Percentiles rank a stretch among this genome's conserved stretches.
phyloP scores from a whole-genome alignment of 2,797 vertebrate species.

The Pantherophis alleghaniensis region DNA sequence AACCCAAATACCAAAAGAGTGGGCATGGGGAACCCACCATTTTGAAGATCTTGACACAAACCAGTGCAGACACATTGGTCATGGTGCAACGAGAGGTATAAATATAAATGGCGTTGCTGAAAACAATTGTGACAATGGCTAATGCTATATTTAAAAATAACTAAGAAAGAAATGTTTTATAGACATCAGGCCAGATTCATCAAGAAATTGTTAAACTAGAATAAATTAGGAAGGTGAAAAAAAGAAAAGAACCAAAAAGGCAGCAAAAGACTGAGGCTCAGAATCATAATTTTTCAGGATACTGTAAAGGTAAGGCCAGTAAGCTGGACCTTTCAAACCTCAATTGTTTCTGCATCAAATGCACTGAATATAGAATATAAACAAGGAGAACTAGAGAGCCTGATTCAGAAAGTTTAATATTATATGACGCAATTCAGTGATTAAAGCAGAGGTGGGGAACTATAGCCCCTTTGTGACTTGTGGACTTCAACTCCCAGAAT shows the following conservation, averaged over 20 bases:
- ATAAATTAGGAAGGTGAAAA: neutral
- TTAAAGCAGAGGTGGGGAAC: too few relatives aligned
- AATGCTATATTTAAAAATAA: neutral
- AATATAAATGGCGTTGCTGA: neutral
- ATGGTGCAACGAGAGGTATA: neutral
- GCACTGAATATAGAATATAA: neutral
- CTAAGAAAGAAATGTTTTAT: neutral
- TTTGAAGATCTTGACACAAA: neutral
- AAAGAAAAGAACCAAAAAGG: neutral
- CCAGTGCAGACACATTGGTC: neutral
- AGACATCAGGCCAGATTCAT: neutral
- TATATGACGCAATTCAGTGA: too few relatives aligned
- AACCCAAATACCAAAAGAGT: neutral
- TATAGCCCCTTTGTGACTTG: too few relatives aligned
- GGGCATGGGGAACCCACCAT: neutral
- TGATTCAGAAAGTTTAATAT: neutral
- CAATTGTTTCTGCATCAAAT: neutral
- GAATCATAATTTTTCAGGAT: neutral
- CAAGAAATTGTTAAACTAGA: neutral
- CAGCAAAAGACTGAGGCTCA: neutral
- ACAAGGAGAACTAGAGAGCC: neutral
- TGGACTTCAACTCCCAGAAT: too few relatives aligned
- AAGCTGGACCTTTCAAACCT: neutral
- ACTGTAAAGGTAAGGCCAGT: neutral
- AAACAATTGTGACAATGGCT: neutral